Base-by-base conservation (phyloP, 2,888 invertebrate genomes). In the Quadroppia sp. region DNA sequence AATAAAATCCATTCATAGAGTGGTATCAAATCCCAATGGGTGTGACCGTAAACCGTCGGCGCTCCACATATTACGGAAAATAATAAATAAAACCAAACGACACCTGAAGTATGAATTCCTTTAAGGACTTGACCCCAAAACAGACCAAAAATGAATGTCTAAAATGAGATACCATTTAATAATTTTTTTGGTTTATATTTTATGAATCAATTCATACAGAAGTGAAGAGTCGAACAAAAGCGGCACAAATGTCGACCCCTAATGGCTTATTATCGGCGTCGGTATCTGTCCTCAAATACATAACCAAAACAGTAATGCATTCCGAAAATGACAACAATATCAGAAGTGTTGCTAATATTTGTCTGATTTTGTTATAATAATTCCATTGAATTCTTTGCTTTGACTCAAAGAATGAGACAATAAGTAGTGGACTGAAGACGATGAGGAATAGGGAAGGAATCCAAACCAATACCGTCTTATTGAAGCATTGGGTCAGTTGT, bases 381-480 rank as follows among this genome's bases (percentile, higher is more conserved):
- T 74, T 74, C 74, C 74, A 74, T 15, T 36, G 23, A 53, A 74
- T 53, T 71, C 53, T 70, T 70, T n/a, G 2, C n/a, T n/a, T 50
- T 1, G 9, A 25, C 30, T 53, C 4, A 20, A 53, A 25, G 1
- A 74, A 23, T 32, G 71, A 30, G 30, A 9, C 1, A 20, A 74
- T 74, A 9, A 74, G 1, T 70, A 71, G 6, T 2, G 74, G 74
- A 32, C 32, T 30, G 15, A 61, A 50, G 15, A 74, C n/a, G 1
- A 70, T 11, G 17, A 74, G 56, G 23, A 42, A 70, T 30, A 7
- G 15, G 1, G 71, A 32, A 1, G 74, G 71, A 53, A 59, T n/a
- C 74, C 74, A 74, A 28, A 71, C 61, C 42, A 75, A 15, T 13
- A 76, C 64, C 4, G 74, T 74, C 36, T 74, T 72, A 28, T 53